Base-by-base conservation (phyloP, 2,797 vertebrate species). In the Choloepus didactylus region DNA sequence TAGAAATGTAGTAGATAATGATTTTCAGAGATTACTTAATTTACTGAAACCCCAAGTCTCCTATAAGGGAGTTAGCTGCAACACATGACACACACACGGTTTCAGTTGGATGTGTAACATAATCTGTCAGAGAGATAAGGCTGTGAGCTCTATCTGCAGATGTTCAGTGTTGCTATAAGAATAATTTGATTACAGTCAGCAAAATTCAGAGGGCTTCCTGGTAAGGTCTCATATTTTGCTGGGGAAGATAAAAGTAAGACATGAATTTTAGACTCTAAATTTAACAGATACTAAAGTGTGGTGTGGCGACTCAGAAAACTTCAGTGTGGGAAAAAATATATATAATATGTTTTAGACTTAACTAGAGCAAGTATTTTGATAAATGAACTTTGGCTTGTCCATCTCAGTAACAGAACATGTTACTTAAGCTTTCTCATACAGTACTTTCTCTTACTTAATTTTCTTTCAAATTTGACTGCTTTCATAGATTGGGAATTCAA, bases 281-380 rank as follows among this genome's bases (percentile, higher is more conserved):
- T 23, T 54, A 62, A 83, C 10, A n/a, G 6, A 23, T 11, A 67
- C 29, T 67, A n/a, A 15, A 67, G 64, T 67, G 14, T n/a, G 12
- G 23, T 59, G 84, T 92, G 79, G 21, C 27, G 89, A 35, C 64
- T 89, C 51, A 69, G 70, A 83, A 70, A 94, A 56, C 14, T 75
- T 86, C 2, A 60, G 29, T 31, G 62, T 70, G 62, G 35, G 35
- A n/a, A 89, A 94, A 59, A 54, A 54, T 18, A 18, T 54, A 44
- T 38, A 44, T 60, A 6, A 60, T 21, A 29, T 64, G 41, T 82
- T 82, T 83, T 49, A 64, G 41, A 31, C 31, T 56, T 64, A 66
- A 31, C 18, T 56, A 87, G 12, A 91, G 21, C n/a, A 96, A 93
- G 31, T 94, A 87, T 87, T 87, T 18, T 89, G 56, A 64, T 73